A percentile compares a stretch with the other conserved stretches of the same genome.
Conservation (phyloP, 1,140 invertebrate species). For the Camponotus pennsylvanicus region DNA sequence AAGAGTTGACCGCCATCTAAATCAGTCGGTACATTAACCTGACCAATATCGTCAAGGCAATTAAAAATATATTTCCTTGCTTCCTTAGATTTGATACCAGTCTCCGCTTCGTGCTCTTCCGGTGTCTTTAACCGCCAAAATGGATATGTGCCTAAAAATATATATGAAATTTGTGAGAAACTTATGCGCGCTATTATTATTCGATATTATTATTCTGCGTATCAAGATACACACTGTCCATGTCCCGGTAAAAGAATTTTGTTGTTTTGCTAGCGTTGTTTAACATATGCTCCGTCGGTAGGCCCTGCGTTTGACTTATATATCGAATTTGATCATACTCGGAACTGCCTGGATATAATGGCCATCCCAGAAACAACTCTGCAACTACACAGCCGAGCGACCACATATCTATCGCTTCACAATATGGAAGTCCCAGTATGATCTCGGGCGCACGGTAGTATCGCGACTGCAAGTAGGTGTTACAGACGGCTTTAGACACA, state of each 20-base stretch:
- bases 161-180: not conserved
- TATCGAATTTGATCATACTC: constrained; percentile 99
- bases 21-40: constrained; percentile 98
- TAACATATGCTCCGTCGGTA: constrained; percentile 99
- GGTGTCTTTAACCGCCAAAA: constrained; percentile 99
- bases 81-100: constrained; percentile 99
- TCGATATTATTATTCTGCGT: not conserved
- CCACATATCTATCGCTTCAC: constrained; percentile 99
- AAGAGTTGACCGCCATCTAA: constrained; percentile 97
- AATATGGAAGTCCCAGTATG: constrained; percentile 98
- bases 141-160: constrained; percentile 91
- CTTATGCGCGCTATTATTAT: too few species aligned
- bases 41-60: constrained; percentile 99
- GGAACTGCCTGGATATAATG: constrained; percentile 99
- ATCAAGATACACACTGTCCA: constrained; percentile 90
- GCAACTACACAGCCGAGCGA: constrained; percentile 99
- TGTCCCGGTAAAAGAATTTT: constrained; percentile 99
- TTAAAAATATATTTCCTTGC: constrained; percentile 99
- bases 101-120: constrained; percentile 99
- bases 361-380: constrained; percentile 99
- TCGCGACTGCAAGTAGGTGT: constrained; percentile 99
- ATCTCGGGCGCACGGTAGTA: constrained; percentile 99
- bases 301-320: constrained; percentile 96
- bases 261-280: constrained; percentile 99
- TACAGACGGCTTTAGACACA: constrained; percentile 99